Evolutionary conservation across 2,113 vertebrate genomes (phyloP).

Genomic region (Pomatorhinus ruficollis): DNA sequence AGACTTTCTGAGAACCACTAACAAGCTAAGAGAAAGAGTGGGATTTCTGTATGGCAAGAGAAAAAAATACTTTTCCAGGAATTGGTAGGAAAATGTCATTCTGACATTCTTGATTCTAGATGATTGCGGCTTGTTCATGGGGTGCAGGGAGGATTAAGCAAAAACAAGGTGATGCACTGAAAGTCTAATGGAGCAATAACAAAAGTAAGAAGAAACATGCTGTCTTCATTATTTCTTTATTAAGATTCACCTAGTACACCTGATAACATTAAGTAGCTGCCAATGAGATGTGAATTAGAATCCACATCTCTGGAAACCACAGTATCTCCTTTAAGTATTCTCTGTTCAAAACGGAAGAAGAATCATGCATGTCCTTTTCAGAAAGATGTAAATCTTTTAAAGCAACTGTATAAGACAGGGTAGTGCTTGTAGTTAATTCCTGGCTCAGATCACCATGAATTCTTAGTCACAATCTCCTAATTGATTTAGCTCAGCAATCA

Average conservation of each 20-base stretch:
- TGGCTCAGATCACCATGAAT: fast-evolving
- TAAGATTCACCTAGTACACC: slow-evolving; percentile 12
- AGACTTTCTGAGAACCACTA: not conserved
- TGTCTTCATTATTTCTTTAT: slow-evolving; percentile 33
- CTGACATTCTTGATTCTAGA: not conserved
- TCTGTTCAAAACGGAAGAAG: not conserved
- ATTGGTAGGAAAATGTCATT: not conserved
- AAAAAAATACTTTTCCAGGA: not conserved
- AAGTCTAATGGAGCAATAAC: not conserved
- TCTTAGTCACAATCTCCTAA: not conserved
- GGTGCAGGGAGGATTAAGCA: not conserved
- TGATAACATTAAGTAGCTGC: slow-evolving; percentile 9
- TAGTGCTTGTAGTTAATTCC: not conserved
- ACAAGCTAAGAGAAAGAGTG: not conserved
- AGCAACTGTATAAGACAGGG: not conserved
- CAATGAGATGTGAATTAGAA: slow-evolving; percentile 20
- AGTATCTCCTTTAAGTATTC: not conserved
- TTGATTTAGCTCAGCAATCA: not conserved
- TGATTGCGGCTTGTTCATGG: not conserved
- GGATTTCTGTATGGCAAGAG: not conserved
- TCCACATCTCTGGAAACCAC: not conserved
- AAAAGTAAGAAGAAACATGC: not conserved
- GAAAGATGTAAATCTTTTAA: not conserved
- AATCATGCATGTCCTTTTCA: not conserved
- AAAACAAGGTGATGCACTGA: not conserved